These are phyloP conservation scores for Prenolepis imparis DNA, from an alignment of 2,888 invertebrate genomes.

Conservation along the genomic window DNA sequence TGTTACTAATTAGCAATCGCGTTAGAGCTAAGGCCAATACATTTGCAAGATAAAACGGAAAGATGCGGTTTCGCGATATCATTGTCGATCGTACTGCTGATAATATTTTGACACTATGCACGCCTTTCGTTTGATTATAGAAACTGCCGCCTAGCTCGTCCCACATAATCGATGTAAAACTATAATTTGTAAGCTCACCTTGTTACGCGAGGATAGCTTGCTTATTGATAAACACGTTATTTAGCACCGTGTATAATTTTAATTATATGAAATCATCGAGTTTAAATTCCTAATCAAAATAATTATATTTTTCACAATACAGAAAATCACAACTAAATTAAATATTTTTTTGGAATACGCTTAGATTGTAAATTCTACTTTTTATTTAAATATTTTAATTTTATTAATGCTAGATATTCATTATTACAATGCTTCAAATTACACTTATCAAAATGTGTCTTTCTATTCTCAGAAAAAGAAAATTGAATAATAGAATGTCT, in stretches of 20 bases:
- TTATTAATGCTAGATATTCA: neutral
- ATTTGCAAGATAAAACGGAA: slow-evolving; percentile 55
- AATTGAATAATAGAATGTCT: neutral
- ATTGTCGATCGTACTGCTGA: slow-evolving; percentile 5
- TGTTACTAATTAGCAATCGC: slow-evolving; percentile 70
- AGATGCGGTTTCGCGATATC: slow-evolving; percentile 17
- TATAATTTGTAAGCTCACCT: slow-evolving; percentile 65
- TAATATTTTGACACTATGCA: slow-evolving; percentile 59
- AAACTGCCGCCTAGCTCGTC: slow-evolving; percentile 22
- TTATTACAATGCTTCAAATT: neutral
- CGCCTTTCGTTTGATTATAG: slow-evolving; percentile 62
- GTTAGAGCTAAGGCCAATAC: slow-evolving; percentile 55
- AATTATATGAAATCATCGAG: neutral
- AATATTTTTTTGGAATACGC: neutral
- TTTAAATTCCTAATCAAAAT: neutral
- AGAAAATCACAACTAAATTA: neutral
- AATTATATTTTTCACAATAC: slow-evolving; percentile 16
- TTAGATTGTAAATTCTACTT: neutral
- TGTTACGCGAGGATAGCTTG: slow-evolving; percentile 64
- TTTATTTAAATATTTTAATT: neutral
- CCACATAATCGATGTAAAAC: slow-evolving; percentile 66
- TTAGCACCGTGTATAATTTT: slow-evolving; percentile 56
- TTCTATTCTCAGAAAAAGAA: neutral
- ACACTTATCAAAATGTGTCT: neutral
- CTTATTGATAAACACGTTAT: slow-evolving; percentile 59